A percentile compares a stretch with the other conserved stretches of the same genome.
Evolutionary conservation across 2,888 invertebrate genomes (phyloP).

Genomic region (Dermolepida albohirtum): DNA sequence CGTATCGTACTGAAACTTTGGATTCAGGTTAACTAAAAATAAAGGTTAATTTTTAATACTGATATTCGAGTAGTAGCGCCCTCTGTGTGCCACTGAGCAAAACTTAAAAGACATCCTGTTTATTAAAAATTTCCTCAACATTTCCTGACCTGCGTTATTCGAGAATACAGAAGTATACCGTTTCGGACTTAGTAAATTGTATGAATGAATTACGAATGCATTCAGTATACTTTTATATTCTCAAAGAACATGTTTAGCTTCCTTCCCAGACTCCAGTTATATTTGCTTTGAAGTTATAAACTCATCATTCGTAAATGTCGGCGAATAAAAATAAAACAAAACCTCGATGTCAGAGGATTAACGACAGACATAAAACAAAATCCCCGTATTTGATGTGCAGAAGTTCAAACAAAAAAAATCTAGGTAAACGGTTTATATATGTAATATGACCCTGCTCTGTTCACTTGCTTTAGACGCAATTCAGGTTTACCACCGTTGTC

Average conservation of each 20-base stretch:
- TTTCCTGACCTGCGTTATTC: too few relatives aligned
- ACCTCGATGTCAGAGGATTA: slow-evolving; percentile 26
- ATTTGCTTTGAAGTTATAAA: slow-evolving; percentile 2
- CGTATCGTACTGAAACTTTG: too few relatives aligned
- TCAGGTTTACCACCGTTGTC: slow-evolving; percentile 10
- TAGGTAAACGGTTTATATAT: slow-evolving; percentile 11
- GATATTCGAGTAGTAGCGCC: too few relatives aligned
- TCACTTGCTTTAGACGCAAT: slow-evolving; percentile 15
- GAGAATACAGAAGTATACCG: too few relatives aligned
- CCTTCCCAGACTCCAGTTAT: background rate
- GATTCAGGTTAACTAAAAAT: too few relatives aligned
- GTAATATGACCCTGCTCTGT: slow-evolving; percentile 9
- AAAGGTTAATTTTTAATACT: too few relatives aligned
- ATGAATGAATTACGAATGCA: too few relatives aligned
- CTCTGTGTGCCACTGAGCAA: too few relatives aligned
- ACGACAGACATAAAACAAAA: slow-evolving; percentile 23
- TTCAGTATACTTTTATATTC: too few relatives aligned
- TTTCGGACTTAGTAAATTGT: too few relatives aligned
- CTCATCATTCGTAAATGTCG: slow-evolving; percentile 1
- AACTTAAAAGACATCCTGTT: too few relatives aligned
- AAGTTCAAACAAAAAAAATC: slow-evolving; percentile 29
- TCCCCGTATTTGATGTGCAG: slow-evolving; percentile 9
- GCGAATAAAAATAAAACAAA: slow-evolving; percentile 16
- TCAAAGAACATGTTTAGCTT: background rate
- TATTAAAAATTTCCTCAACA: too few relatives aligned